These are phyloP conservation scores for Malaclemys terrapin DNA, from an alignment of 2,113 vertebrate species.

Conservation along the genomic window DNA sequence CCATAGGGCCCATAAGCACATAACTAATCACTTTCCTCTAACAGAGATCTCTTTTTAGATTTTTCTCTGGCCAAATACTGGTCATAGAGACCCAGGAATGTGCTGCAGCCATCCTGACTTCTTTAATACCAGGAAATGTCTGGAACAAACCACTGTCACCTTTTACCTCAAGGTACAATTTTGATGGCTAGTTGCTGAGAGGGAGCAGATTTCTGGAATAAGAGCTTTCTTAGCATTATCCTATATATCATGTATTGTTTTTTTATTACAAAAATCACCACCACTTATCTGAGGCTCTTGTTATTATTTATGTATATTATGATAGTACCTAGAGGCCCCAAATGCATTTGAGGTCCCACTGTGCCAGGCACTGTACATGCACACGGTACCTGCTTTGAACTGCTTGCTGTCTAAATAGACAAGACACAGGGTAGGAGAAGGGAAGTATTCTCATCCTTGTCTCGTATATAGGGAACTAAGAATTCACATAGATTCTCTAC, in stretches of 20 bases:
- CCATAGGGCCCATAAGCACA: not conserved
- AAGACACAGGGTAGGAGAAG: no score
- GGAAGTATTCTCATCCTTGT: not conserved
- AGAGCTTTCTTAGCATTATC: not conserved
- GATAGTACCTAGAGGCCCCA: not conserved
- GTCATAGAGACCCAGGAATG: not conserved
- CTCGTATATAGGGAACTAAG: not conserved
- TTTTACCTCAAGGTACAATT: no score
- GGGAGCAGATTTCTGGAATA: not conserved
- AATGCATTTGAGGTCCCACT: no score
- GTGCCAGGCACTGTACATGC: no score
- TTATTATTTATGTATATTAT: not conserved
- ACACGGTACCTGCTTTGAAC: not conserved
- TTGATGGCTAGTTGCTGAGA: no score
- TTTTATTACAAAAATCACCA: not conserved
- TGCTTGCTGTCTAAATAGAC: not conserved
- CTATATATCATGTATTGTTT: not conserved
- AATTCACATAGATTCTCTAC: not conserved
- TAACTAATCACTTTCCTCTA: not conserved
- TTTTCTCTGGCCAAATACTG: not conserved
- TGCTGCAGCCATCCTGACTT: not conserved
- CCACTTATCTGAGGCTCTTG: not conserved
- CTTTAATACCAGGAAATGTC: not conserved
- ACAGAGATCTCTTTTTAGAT: constrained; percentile 16
- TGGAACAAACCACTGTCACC: no score